Evolutionary conservation across 2,888 invertebrate species (phyloP), one percentile per base, ranked within the genome.

Genomic region (Cheilosia variabilis): DNA sequence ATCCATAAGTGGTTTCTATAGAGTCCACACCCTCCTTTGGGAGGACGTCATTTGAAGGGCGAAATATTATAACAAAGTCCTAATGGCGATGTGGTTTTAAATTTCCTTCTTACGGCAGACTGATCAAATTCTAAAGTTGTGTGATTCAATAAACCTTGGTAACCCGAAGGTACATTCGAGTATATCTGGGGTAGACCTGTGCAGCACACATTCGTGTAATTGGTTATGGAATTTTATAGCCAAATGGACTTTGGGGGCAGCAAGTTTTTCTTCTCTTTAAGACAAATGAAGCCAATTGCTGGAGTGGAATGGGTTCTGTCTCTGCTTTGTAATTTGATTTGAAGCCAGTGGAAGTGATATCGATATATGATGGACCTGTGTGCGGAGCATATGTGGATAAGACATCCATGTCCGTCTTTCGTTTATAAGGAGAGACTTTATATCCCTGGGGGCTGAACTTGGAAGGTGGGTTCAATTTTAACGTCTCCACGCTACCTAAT

Each of bases 61-160:
- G 84, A 34, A 9, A 24, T 27, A 37, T 31, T 19, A 17, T 50
- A 17, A 17, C 22, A 65, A 65, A 68, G 53, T 80, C 75, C 71
- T 86, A 86, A 86, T 86, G 76, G 81, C 86, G 80, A 86, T 80
- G 86, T 81, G 86, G 86, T 86, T 86, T 86, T 86, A 81, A 86
- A 86, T 86, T 86, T 86, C 86, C 86, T 77, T 37, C 79, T 68
- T 79, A 73, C 79, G 83, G 83, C 24, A 66, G 53, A 73, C 37
- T 83, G 81, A 86, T 76, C 81, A 76, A 86, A 79, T 72, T 79
- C 65, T 72, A 79, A 79, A 79, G 52, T 79, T 66, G 19, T 31
- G 41, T 58, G 72, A 79, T 79, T 79, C 72, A 79, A 79, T 79
- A 86, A 86, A 81, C 86, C 86, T 63, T 81, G 62, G 81, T 66